phyloP scores from a whole-genome alignment of 2,888 invertebrate species.

The Cosmia pyralina region DNA sequence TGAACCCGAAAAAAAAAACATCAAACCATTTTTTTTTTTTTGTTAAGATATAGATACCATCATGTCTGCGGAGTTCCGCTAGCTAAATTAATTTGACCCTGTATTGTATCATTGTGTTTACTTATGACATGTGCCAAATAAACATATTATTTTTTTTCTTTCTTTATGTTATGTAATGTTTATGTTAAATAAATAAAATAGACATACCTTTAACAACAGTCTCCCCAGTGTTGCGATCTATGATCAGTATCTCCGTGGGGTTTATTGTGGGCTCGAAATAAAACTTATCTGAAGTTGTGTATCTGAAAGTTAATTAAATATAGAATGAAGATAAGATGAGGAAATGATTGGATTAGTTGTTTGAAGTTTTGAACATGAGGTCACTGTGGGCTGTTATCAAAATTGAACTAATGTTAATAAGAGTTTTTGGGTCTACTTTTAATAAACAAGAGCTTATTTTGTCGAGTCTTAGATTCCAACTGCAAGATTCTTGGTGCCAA shows the following conservation, averaged over 20 bases:
- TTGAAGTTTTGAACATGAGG: not conserved
- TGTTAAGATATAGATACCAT: no score
- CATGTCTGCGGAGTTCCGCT: no score
- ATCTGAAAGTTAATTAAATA: constrained; percentile 87
- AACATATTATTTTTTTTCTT: no score
- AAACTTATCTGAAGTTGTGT: constrained; percentile 97
- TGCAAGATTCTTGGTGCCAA: not conserved
- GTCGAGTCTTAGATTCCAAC: not conserved
- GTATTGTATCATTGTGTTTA: no score
- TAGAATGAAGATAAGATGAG: not conserved
- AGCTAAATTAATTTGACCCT: no score
- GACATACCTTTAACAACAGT: constrained; percentile 92
- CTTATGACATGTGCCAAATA: no score
- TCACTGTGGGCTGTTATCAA: not conserved
- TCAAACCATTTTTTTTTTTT: no score
- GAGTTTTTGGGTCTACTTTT: not conserved
- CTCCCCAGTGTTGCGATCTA: constrained; percentile 95
- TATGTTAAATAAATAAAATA: no score
- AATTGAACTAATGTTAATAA: not conserved
- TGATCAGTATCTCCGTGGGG: constrained; percentile 94
- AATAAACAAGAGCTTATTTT: not conserved
- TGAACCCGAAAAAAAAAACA: no score
- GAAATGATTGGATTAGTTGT: not conserved
- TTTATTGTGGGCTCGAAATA: constrained; percentile 95
- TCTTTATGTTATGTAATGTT: no score